Evolutionary conservation across 2,888 invertebrate species (phyloP).

Genomic region (Eupithecia vulgata): DNA sequence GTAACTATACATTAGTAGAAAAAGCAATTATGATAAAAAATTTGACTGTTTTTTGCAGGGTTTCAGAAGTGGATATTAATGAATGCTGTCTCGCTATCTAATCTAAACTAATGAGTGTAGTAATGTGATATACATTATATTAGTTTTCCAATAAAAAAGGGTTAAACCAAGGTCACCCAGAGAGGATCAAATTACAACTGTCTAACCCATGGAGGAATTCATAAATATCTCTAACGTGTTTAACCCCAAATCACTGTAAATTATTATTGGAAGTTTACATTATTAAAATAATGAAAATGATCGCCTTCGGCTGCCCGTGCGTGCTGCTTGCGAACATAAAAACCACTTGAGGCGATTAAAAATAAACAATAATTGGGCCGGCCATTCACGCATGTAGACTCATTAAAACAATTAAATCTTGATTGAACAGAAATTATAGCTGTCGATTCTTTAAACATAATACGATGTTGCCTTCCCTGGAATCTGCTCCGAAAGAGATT

Average conservation of each 20-base stretch:
- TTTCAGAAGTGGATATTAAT: no score
- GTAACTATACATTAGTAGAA: background rate
- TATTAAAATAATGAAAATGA: conserved; percentile 85
- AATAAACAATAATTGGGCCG: conserved; percentile 84
- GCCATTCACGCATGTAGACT: conserved; percentile 83
- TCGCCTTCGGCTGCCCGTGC: conserved; percentile 78
- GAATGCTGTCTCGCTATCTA: no score
- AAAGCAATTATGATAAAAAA: background rate
- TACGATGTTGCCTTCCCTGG: conserved; percentile 77
- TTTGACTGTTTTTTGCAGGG: background rate
- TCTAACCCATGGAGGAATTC: conserved; percentile 72
- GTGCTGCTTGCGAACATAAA: conserved; percentile 82
- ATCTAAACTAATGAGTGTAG: no score
- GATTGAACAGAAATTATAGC: conserved; percentile 85
- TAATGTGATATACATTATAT: no score
- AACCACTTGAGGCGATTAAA: conserved; percentile 84
- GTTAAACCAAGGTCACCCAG: conserved; percentile 56
- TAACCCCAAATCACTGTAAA: conserved; percentile 84
- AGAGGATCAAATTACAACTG: conserved; percentile 74
- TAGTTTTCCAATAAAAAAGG: conserved; percentile 53
- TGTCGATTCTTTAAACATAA: conserved; percentile 83
- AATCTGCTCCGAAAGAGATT: conserved; percentile 82
- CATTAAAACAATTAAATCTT: conserved; percentile 85
- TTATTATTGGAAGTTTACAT: conserved; percentile 84
- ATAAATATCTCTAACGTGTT: conserved; percentile 83